Evolutionary conservation across 2,797 vertebrate genomes (phyloP), one percentile per base, ranked within the genome.

Genomic region (Oophaga sylvatica): DNA sequence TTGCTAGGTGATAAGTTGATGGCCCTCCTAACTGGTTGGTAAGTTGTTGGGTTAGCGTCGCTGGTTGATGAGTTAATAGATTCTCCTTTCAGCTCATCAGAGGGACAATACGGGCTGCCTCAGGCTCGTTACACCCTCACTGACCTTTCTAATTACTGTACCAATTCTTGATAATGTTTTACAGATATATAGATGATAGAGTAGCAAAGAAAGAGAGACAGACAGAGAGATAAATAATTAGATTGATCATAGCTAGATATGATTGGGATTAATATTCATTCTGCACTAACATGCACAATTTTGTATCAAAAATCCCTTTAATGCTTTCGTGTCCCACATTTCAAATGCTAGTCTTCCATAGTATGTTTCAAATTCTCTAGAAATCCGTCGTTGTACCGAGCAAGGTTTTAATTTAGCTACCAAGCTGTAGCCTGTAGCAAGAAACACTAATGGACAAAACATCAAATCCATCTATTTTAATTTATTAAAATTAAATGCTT

Each of bases 401-500:
- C 57, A 84, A 71, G 82, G n/a, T 87, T 89, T 92, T 80, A 90
- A 78, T 87, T 91, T 91, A 90, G 77, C 71, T 85, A 67, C 83
- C 57, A 41, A 81, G 31, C 45, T 90, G 67, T 68, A 88, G 60
- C 84, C 83, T 87, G 73, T 70, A 90, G 80, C 77, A 90, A 87
- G 68, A 90, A 75, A 70, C 87, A 89, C 29, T 78, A 88, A 90
- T 86, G 87, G 59, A 88, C 91, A 91, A 90, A 90, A 77, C 71
- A 70, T 67, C 90, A 91, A 90, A 88, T 81, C 88, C 59, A 80
- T 81, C 48, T 53, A 80, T 88, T 90, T 92, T 90, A 86, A 65
- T 90, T 93, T 91, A 89, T 91, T 91, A 62, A 92, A 91, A 90
- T 87, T 35, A 91, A 92, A 90, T 87, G 70, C 68, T 90, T 48